These are phyloP conservation scores for Micromesistius poutassou DNA, from an alignment of 2,797 vertebrate species.

Conservation along the genomic window DNA sequence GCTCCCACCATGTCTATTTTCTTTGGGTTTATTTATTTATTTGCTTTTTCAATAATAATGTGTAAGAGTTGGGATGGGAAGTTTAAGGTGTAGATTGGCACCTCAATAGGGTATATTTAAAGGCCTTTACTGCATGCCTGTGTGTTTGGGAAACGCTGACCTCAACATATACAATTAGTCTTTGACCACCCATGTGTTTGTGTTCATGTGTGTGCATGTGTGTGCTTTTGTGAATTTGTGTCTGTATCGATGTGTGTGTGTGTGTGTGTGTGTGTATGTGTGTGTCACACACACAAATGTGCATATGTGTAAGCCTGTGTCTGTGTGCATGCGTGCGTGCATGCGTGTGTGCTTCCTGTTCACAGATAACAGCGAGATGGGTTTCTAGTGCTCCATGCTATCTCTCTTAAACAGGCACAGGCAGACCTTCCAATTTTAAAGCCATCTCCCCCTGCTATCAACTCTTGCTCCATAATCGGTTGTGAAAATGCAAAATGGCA, in stretches of 20 bases:
- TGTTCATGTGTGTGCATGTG: slow-evolving; percentile 7
- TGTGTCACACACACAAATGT: neutral
- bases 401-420: slow-evolving; percentile 63
- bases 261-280: slow-evolving; percentile 13
- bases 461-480: slow-evolving; percentile 22
- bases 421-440: slow-evolving; percentile 45
- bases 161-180: slow-evolving; percentile 47
- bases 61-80: no score
- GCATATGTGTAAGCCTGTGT: slow-evolving; percentile 4
- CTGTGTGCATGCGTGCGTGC: slow-evolving; percentile 10
- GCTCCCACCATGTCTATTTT: slow-evolving; percentile 28
- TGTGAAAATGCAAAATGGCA: slow-evolving; percentile 22
- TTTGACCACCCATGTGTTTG: slow-evolving; percentile 30
- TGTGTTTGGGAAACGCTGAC: slow-evolving; percentile 3
- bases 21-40: slow-evolving; percentile 46
- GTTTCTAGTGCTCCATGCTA: slow-evolving; percentile 58
- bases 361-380: slow-evolving; percentile 62
- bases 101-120: no score
- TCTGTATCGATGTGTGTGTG: slow-evolving; percentile 10
- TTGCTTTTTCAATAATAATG: no score
- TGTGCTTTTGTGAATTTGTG: slow-evolving; percentile 7
- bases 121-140: no score
- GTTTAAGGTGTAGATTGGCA: no score
- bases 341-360: slow-evolving; percentile 13
- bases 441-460: slow-evolving; percentile 23